A percentile compares a stretch with the other conserved stretches of the same genome.
Conservation (phyloP, 2,797 vertebrate genomes). For the Antrozous pallidus region DNA sequence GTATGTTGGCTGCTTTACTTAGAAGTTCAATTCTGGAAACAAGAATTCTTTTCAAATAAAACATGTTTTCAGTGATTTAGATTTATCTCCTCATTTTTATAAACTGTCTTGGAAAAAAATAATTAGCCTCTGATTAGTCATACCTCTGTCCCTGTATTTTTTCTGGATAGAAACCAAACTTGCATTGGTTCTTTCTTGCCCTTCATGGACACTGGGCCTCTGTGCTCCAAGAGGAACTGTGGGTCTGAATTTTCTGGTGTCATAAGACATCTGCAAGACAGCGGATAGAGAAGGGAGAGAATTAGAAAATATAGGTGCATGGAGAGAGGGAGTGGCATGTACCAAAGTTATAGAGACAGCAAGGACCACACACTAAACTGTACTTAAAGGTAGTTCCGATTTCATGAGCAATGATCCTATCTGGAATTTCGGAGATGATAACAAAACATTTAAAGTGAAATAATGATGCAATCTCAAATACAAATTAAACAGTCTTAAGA, state of each 20-base stretch:
- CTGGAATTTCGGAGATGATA: too few species aligned
- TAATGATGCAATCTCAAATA: background rate
- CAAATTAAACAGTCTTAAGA: background rate
- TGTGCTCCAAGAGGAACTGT: conserved; percentile 93
- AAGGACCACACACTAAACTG: background rate
- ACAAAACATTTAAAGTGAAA: background rate
- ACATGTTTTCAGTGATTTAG: conserved; percentile 57
- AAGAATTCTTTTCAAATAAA: conserved; percentile 69
- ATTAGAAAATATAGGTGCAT: background rate
- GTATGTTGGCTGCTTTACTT: background rate
- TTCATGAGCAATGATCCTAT: background rate
- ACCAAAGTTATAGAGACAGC: accelerated
- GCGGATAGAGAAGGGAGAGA: background rate
- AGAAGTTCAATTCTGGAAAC: conserved; percentile 55
- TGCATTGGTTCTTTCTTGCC: conserved; percentile 99
- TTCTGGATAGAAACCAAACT: conserved; percentile 98
- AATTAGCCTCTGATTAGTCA: conserved; percentile 68
- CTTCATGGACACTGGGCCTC: conserved; percentile 97
- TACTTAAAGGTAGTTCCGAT: background rate
- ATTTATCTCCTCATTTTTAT: conserved; percentile 58
- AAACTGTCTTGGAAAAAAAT: background rate
- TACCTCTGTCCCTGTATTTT: conserved; percentile 84
- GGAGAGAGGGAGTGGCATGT: background rate
- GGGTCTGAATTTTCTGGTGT: conserved; percentile 95
- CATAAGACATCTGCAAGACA: conserved; percentile 92